phyloP scores from a whole-genome alignment of 2,797 vertebrate genomes.

The Cirrhinus mrigala region DNA sequence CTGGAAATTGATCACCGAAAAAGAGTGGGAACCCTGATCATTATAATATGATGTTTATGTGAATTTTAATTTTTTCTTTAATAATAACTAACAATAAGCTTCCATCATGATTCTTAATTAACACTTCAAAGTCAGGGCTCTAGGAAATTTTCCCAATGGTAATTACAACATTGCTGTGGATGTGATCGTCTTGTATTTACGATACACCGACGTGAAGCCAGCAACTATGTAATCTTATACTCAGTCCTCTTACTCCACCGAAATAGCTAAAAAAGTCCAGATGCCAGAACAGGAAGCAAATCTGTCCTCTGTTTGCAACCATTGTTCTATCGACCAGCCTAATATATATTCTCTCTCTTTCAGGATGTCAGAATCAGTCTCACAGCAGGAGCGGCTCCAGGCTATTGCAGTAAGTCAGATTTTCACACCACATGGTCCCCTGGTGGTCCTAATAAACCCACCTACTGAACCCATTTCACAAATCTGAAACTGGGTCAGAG shows the following conservation, averaged over 20 bases:
- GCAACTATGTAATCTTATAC: conserved; percentile 10
- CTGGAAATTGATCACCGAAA: too few species aligned
- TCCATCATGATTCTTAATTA: neutral
- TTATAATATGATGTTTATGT: neutral
- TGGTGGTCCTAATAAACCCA: conserved; percentile 17
- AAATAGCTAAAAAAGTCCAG: neutral
- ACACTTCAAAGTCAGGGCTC: neutral
- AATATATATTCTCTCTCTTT: conserved; percentile 17
- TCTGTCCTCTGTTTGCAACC: conserved; percentile 17
- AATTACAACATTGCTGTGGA: neutral
- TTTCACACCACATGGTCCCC: conserved; percentile 34
- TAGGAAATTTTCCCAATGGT: neutral
- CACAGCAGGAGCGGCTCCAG: conserved; percentile 89
- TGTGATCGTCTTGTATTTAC: neutral
- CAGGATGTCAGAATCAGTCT: conserved; percentile 81
- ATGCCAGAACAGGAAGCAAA: conserved; percentile 23
- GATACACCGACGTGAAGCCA: neutral
- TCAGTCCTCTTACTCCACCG: neutral
- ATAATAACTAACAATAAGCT: neutral
- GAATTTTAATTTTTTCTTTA: neutral
- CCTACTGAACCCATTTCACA: conserved; percentile 31
- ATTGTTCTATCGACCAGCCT: conserved; percentile 2
- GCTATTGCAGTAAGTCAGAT: conserved; percentile 87
- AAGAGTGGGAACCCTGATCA: too few species aligned
- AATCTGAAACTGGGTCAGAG: conserved; percentile 24